Conservation (phyloP, 2,113 vertebrate species). For the Hipposideros armiger region DNA sequence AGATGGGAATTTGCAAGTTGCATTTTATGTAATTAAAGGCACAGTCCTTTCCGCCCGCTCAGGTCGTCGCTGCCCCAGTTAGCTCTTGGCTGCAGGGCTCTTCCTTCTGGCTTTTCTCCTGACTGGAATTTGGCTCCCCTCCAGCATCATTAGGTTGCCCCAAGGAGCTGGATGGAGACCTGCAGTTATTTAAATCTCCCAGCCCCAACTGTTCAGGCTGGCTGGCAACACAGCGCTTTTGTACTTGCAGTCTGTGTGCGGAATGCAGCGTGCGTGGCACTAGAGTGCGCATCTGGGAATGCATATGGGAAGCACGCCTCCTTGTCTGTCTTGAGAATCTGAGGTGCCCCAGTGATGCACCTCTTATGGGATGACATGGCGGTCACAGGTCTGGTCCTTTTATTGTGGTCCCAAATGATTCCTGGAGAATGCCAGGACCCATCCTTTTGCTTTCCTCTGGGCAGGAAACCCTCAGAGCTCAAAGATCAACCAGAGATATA, state of each 20-base stretch:
- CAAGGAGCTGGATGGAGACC: conserved; percentile 76
- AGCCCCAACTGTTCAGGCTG: conserved; percentile 63
- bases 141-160: conserved; percentile 82
- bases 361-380: not conserved
- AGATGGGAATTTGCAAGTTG: conserved; percentile 80
- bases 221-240: conserved; percentile 70
- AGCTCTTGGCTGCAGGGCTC: conserved; percentile 60
- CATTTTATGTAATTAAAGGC: conserved; percentile 76
- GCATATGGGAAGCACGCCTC: not conserved
- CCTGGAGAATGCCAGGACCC: not conserved
- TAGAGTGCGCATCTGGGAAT: not conserved
- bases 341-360: not conserved
- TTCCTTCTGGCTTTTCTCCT: conserved; percentile 75
- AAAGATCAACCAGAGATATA: not conserved
- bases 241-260: conserved; percentile 31
- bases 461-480: not conserved
- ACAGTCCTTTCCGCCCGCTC: conserved; percentile 63
- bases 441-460: not conserved
- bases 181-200: conserved; percentile 76
- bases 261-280: not conserved
- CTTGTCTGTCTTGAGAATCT: not conserved
- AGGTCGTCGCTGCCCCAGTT: conserved; percentile 48
- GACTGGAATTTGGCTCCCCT: conserved; percentile 69
- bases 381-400: conserved; percentile 17
- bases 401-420: not conserved